phyloP scores from a whole-genome alignment of 2,888 invertebrate genomes.

The Aplocera efformata region DNA sequence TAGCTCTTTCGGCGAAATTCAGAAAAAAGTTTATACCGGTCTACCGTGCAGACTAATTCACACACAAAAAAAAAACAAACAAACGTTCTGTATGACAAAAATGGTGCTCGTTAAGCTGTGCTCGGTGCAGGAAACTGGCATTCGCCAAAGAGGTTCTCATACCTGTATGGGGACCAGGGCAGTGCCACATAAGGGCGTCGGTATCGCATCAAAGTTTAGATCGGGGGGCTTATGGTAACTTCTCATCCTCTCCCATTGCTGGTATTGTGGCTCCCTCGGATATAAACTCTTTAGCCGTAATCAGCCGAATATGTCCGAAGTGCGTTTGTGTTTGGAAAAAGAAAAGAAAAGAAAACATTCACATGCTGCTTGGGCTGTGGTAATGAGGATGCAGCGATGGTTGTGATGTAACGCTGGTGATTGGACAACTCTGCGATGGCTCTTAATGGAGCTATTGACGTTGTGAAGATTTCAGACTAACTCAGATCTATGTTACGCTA shows the following conservation, averaged over 20 bases:
- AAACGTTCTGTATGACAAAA: conserved; percentile 40
- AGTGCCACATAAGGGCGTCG: conserved; percentile 73
- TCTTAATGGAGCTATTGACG: not conserved
- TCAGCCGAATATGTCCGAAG: conserved; percentile 76
- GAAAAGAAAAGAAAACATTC: conserved; percentile 81
- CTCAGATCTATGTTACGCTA: too few relatives aligned
- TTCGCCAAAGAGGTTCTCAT: conserved; percentile 69
- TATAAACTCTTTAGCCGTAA: conserved; percentile 77
- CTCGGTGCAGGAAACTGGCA: conserved; percentile 63
- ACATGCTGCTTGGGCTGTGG: conserved; percentile 78
- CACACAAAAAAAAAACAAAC: conserved; percentile 43
- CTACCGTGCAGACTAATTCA: conserved; percentile 62
- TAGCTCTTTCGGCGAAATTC: too few relatives aligned
- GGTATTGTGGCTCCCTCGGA: conserved; percentile 81
- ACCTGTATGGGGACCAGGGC: conserved; percentile 79
- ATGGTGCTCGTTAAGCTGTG: conserved; percentile 72
- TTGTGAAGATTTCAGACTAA: too few relatives aligned
- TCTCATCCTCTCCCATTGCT: conserved; percentile 85
- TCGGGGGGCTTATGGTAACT: conserved; percentile 80
- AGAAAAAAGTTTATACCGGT: not conserved
- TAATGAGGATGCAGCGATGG: conserved; percentile 68
- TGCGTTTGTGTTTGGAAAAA: conserved; percentile 79
- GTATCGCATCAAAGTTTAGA: conserved; percentile 76
- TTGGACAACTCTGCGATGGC: conserved; percentile 56
- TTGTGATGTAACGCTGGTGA: conserved; percentile 50